Evolutionary conservation across 2,113 vertebrate species (phyloP).

Genomic region (Tragelaphus strepsiceros): DNA sequence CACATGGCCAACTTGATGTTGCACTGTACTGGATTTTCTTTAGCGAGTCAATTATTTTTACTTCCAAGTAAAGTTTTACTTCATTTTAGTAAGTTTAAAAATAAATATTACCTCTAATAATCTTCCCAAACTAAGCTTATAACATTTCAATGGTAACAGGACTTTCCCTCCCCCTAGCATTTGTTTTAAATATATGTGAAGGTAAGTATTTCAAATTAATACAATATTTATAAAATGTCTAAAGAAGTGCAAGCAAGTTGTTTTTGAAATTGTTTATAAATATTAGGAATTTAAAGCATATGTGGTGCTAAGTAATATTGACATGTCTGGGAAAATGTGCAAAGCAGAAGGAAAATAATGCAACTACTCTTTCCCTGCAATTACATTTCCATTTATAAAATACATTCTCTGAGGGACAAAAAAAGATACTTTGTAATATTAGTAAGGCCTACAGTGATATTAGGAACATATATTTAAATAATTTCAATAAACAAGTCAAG

Average conservation of each 20-base stretch:
- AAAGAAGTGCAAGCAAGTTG: constrained; percentile 42
- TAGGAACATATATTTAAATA: constrained; percentile 13
- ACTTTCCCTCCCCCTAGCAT: neutral
- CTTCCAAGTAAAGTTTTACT: constrained; percentile 13
- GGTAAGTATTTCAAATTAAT: constrained; percentile 44
- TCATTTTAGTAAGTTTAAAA: constrained; percentile 29
- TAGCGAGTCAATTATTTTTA: neutral
- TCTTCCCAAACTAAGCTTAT: neutral
- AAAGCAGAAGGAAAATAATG: constrained; percentile 47
- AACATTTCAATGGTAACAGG: constrained; percentile 6
- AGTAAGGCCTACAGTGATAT: neutral
- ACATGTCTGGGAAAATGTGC: constrained; percentile 49
- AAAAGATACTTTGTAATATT: neutral
- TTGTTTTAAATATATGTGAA: constrained; percentile 33
- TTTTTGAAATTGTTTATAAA: constrained; percentile 63
- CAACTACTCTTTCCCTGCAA: neutral
- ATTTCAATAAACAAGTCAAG: neutral
- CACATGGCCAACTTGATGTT: neutral
- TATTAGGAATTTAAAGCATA: constrained; percentile 68
- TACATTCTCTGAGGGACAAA: neutral
- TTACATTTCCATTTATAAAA: constrained; percentile 16
- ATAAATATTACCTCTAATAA: constrained; percentile 15
- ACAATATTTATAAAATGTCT: constrained; percentile 49
- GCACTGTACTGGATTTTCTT: neutral
- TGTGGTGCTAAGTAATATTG: constrained; percentile 66